Evolutionary conservation across 2,888 invertebrate genomes (phyloP).

Genomic region (Cosmia trapezina): DNA sequence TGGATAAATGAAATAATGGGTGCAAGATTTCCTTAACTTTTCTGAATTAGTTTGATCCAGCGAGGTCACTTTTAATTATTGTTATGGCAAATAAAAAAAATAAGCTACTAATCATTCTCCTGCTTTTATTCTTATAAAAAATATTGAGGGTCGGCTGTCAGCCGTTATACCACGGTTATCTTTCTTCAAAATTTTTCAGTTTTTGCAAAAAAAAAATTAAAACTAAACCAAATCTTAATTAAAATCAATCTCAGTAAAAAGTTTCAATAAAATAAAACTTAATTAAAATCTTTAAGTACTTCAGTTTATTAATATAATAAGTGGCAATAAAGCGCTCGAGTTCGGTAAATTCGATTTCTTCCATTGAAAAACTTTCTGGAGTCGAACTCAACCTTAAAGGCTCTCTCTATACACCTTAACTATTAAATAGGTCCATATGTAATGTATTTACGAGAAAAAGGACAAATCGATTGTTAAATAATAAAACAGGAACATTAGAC

Average conservation of each 20-base stretch:
- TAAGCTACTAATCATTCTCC: no score
- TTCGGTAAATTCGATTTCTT: slow-evolving; percentile 66
- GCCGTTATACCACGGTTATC: no score
- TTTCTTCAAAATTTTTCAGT: no score
- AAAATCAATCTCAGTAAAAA: neutral
- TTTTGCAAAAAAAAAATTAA: no score
- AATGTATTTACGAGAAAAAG: slow-evolving; percentile 4
- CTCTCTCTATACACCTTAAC: slow-evolving; percentile 44
- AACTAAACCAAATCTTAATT: neutral
- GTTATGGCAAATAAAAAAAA: neutral
- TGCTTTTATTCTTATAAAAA: no score
- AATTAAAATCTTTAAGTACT: neutral
- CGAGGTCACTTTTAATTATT: neutral
- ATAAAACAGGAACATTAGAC: slow-evolving; percentile 15
- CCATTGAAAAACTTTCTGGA: slow-evolving; percentile 47
- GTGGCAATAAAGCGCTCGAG: slow-evolving; percentile 50
- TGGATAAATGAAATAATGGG: neutral
- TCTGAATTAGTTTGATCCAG: neutral
- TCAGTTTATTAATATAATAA: slow-evolving; percentile 20
- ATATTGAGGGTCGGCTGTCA: no score
- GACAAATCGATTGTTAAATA: slow-evolving; percentile 36
- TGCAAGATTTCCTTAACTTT: neutral
- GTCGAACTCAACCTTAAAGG: slow-evolving; percentile 46
- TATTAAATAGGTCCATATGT: slow-evolving; percentile 22
- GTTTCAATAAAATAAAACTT: neutral